Conservation (phyloP, 2,797 vertebrate species). For the Euthynnus affinis region DNA sequence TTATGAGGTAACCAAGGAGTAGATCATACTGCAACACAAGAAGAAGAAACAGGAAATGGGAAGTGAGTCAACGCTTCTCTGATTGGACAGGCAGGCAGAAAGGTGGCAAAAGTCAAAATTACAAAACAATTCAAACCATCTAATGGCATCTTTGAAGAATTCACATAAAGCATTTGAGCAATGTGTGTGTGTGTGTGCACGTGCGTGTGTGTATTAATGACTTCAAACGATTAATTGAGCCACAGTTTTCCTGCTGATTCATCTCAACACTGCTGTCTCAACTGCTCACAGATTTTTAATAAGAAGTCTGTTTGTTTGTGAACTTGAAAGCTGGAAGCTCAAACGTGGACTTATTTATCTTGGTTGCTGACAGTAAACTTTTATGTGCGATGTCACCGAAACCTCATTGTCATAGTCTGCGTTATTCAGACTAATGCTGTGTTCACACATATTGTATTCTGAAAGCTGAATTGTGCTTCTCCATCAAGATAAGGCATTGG, state of each 20-base stretch:
- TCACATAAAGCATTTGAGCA: background rate
- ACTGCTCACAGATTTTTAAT: constrained; percentile 6
- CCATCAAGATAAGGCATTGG: background rate
- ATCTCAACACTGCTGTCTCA: constrained; percentile 28
- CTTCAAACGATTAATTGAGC: constrained; percentile 43
- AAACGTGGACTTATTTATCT: constrained; percentile 33
- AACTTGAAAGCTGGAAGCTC: constrained; percentile 16
- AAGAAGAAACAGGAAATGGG: constrained; percentile 58
- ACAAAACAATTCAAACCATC: constrained; percentile 23
- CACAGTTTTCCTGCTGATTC: constrained; percentile 25
- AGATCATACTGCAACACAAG: constrained; percentile 94
- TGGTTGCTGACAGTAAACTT: constrained; percentile 33
- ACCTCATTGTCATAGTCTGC: constrained; percentile 6
- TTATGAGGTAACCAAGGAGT: constrained; percentile 97
- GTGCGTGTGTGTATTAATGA: background rate
- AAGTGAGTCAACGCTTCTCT: constrained; percentile 36
- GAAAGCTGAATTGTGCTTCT: background rate
- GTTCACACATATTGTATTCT: background rate
- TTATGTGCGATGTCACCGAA: constrained; percentile 21
- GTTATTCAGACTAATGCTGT: constrained; percentile 14
- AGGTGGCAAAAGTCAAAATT: constrained; percentile 14
- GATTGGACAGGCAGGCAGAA: constrained; percentile 16
- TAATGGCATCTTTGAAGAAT: constrained; percentile 7
- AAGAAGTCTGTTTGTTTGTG: constrained; percentile 21
- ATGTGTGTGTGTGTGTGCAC: background rate